Base-by-base conservation (phyloP, 2,797 vertebrate genomes). In the Cossypha dichroa region DNA sequence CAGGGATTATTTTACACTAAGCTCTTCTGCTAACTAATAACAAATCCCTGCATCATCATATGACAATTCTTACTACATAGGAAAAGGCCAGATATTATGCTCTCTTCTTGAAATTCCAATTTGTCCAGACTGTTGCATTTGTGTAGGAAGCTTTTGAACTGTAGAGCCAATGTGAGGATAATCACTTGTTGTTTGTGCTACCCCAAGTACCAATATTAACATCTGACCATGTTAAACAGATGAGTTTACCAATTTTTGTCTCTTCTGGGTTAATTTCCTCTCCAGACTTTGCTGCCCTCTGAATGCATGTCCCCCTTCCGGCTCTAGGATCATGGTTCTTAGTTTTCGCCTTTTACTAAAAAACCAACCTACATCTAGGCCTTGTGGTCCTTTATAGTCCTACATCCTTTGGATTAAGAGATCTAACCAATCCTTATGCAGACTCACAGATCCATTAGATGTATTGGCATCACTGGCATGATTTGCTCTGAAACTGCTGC, bases 1-100 rank as follows among this genome's bases (percentile, higher is more conserved):
- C 15, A 81, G 23, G 46, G 62, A 75, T 81, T 90, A 78, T 72
- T 88, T 93, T 84, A 73, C 63, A 26, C 38, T 74, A 72, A 90
- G 25, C 49, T 81, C 20, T 46, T 54, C 49, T 56, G 40, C 55
- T 55, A 63, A 67, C 36, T 88, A 72, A 85, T 74, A 78, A 82
- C 62, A 73, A 15, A 2, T 4, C 18, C 11, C 28, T 56, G 41
- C 31, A 84, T 66, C n/a, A 68, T 49, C 56, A 54, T 38, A 49
- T 21, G 69, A 31, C 13, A 58, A 38, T 86, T 95, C 58, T 80
- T 86, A 21, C n/a, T 79, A 14, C 21, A 31, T 3, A 29, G 6
- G 62, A 87, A 72, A 81, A 41, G 6, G 68, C 11, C 25, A 75
- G 38, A 54, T 81, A 46, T 28, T 56, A 25, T 66, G 25, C 59